Evolutionary conservation across 2,888 invertebrate species (phyloP).

Genomic region (Ligdia adustata): DNA sequence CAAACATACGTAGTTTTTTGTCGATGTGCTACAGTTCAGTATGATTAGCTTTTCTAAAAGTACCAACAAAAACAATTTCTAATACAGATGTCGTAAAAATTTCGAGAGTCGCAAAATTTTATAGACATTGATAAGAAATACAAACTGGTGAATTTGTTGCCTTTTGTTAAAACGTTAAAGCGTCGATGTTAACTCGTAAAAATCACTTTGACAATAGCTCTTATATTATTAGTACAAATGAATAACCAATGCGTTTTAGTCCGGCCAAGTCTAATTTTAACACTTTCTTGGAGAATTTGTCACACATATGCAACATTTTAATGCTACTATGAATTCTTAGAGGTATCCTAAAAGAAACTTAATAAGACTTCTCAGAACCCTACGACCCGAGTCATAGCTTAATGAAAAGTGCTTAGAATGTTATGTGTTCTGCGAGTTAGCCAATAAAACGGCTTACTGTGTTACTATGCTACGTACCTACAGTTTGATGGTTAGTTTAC

Average conservation of each 20-base stretch:
- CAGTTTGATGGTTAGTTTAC: slow-evolving; percentile 9
- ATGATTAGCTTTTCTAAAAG: background rate
- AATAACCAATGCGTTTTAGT: slow-evolving; percentile 21
- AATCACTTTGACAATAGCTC: background rate
- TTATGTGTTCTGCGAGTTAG: slow-evolving; percentile 22
- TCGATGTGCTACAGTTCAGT: background rate
- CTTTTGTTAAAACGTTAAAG: slow-evolving; percentile 8
- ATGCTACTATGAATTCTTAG: slow-evolving; percentile 22
- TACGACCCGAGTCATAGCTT: slow-evolving; percentile 8
- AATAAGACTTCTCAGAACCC: slow-evolving; percentile 23
- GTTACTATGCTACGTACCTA: slow-evolving; percentile 19
- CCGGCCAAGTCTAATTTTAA: slow-evolving; percentile 24
- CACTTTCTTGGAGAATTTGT: slow-evolving; percentile 28
- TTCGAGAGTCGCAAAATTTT: no score
- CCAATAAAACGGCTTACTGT: slow-evolving; percentile 23
- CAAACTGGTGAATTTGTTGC: slow-evolving; percentile 18
- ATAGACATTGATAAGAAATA: background rate
- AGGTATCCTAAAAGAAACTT: slow-evolving; percentile 20
- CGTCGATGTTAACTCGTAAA: slow-evolving; percentile 10
- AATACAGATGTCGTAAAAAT: no score
- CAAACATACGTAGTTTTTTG: background rate
- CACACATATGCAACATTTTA: slow-evolving; percentile 35
- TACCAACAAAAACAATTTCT: no score
- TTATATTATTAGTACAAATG: no score
- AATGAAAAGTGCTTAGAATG: slow-evolving; percentile 20